Base-by-base conservation (phyloP, 2,888 invertebrate genomes). In the Orchesella flavescens region DNA sequence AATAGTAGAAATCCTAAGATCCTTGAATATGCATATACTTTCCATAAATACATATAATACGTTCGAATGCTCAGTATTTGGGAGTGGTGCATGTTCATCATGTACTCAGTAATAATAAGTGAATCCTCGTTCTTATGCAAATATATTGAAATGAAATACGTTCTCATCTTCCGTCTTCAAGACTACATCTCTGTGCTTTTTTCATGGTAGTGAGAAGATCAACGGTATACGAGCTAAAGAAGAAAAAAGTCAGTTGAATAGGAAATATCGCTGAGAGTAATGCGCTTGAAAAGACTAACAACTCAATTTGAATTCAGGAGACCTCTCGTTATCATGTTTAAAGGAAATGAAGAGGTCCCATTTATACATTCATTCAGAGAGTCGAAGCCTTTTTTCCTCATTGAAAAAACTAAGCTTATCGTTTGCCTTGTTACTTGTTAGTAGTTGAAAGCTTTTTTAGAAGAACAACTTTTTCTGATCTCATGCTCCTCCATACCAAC, bases 281-380 rank as follows among this genome's bases (percentile, higher is more conserved):
- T 24, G n/a, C 61, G 44, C 13, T 43, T 21, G 23, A 63, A 75
- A 63, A 17, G 59, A 57, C 72, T 71, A 79, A 79, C 79, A 71
- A 79, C 79, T 79, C 79, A 79, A 79, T 79, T 72, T 61, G 79
- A 72, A 72, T 79, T 79, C 63, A 79, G 53, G 65, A 79, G 72
- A 72, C 68, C 72, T 72, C 68, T 76, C 75, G 76, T 76, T 76
- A 76, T 76, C 76, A 76, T 68, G 57, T 76, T 76, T 57, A 46
- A 55, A 44, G 57, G 57, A 76, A 68, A 76, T 68, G 76, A 68
- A 65, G 57, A 66, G 76, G 57, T 57, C 68, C 76, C 53, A 63
- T 71, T 79, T 79, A 63, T 65, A 23, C 74, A 74, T 74, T 79
- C 79, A 79, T 69, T 71, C 53, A 72, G 7, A 57, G 17, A 57